Evolutionary conservation across 2,888 invertebrate genomes (phyloP).

Genomic region (Drosophila pseudotakahashii): DNA sequence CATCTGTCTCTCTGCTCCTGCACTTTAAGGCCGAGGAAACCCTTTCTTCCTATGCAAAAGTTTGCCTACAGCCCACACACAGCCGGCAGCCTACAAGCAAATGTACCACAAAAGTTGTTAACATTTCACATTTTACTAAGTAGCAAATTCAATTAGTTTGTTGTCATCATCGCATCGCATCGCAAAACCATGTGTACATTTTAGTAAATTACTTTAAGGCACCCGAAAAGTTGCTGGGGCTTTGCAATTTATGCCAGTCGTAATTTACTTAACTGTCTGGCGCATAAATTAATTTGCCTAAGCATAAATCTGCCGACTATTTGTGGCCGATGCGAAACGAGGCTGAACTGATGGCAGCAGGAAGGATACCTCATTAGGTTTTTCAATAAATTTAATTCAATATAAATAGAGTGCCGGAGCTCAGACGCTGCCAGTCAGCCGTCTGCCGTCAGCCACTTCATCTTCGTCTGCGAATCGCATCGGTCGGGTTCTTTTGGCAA

Average conservation of each 20-base stretch:
- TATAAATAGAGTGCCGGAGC: constrained; percentile 61
- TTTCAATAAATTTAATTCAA: constrained; percentile 78
- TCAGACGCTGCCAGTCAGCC: constrained; percentile 45
- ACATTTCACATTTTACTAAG: constrained; percentile 75
- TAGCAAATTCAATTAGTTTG: constrained; percentile 77
- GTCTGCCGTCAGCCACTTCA: constrained; percentile 59
- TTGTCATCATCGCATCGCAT: constrained; percentile 17
- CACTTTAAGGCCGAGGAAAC: constrained; percentile 52
- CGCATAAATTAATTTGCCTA: constrained; percentile 70
- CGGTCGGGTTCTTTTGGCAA: constrained; percentile 51
- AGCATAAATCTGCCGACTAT: constrained; percentile 69
- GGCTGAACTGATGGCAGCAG: constrained; percentile 50
- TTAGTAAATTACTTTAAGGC: constrained; percentile 69
- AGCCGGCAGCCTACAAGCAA: constrained; percentile 51
- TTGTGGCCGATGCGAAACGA: constrained; percentile 42
- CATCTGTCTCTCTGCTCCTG: constrained; percentile 54
- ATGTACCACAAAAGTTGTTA: constrained; percentile 69
- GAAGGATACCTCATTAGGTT: constrained; percentile 69
- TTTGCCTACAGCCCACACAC: constrained; percentile 24
- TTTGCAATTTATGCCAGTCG: constrained; percentile 62
- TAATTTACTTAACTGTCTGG: constrained; percentile 67
- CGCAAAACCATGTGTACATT: constrained; percentile 36
- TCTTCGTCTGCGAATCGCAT: constrained; percentile 55
- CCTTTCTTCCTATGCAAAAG: constrained; percentile 14
- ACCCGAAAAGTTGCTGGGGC: constrained; percentile 42